These are phyloP conservation scores for Musca domestica DNA, from an alignment of 1,140 invertebrate species.

Conservation along the genomic window DNA sequence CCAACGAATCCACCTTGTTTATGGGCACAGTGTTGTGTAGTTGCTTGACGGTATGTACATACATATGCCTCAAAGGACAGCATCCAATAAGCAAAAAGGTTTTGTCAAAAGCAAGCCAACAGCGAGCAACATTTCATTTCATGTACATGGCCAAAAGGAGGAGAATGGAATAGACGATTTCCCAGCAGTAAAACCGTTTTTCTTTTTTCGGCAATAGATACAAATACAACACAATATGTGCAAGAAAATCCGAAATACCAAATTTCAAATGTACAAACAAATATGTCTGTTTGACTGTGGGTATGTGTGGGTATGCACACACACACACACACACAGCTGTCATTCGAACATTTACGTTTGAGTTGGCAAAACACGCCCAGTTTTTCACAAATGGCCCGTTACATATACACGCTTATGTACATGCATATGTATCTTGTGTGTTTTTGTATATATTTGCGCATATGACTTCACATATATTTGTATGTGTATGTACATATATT, in stretches of 20 bases:
- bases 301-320: neutral
- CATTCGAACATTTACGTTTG: neutral
- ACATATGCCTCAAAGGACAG: too few species aligned
- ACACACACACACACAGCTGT: slow-evolving; percentile 5
- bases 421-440: neutral
- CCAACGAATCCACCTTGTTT: too few species aligned
- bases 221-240: too few species aligned
- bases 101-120: neutral
- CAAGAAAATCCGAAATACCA: too few species aligned
- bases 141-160: too few species aligned
- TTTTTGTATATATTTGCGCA: neutral
- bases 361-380: slow-evolving; percentile 6
- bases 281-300: neutral
- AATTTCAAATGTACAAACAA: neutral
- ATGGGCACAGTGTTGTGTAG: too few species aligned
- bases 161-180: too few species aligned
- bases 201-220: too few species aligned
- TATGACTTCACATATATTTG: neutral
- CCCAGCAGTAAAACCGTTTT: too few species aligned
- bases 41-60: too few species aligned
- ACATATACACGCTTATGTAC: neutral
- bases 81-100: slow-evolving; percentile 23
- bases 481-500: neutral
- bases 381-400: neutral
- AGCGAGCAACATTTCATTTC: too few species aligned